Evolutionary conservation across 2,888 invertebrate species (phyloP).

Genomic region (Pristionchus mayeri): DNA sequence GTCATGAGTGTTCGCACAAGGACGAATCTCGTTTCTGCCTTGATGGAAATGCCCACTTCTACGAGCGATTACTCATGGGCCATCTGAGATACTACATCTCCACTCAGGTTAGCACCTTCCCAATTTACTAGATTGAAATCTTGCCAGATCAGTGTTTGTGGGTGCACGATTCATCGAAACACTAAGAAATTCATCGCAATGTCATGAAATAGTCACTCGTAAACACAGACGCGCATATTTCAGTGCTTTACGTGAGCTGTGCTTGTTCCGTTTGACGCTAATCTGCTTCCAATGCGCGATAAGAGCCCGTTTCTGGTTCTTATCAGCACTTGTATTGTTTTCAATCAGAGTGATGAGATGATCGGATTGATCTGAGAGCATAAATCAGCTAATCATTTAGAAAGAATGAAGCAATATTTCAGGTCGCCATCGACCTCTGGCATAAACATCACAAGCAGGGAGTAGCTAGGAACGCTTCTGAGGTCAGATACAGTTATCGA

Average conservation of each 20-base stretch:
- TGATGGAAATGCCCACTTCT: slow-evolving; percentile 22
- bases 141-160: no score
- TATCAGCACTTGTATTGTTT: slow-evolving; percentile 11
- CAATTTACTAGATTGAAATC: no score
- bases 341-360: not conserved
- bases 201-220: no score
- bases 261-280: not conserved
- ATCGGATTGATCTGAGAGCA: not conserved
- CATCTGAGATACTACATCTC: slow-evolving; percentile 23
- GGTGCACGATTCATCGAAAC: no score
- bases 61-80: not conserved
- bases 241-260: not conserved
- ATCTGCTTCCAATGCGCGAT: not conserved
- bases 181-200: no score
- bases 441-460: slow-evolving; percentile 22
- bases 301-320: not conserved
- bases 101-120: not conserved
- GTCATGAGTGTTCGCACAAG: not conserved
- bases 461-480: not conserved
- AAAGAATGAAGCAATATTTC: not conserved
- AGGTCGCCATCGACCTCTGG: slow-evolving; percentile 10
- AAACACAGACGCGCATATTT: no score
- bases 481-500: no score
- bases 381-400: not conserved
- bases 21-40: slow-evolving; percentile 24